Evolutionary conservation across 2,797 vertebrate genomes (phyloP), one percentile per base, ranked within the genome.

Genomic region (Phoebastria nigripes): DNA sequence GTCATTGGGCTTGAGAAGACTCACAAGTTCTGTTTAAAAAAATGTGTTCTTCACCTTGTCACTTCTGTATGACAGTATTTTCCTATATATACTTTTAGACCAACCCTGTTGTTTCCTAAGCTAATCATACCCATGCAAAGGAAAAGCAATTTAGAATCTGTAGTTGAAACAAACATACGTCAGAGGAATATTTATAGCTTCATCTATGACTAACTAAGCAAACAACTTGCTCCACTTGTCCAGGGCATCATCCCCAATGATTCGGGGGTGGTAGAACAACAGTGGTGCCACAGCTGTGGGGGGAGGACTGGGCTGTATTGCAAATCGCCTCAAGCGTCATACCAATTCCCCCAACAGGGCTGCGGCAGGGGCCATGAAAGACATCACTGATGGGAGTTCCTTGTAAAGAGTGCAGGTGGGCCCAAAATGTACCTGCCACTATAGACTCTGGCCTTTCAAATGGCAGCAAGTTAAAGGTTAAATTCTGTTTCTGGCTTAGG

Each of bases 281-380:
- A 24, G 12, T 9, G 18, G 8, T 47, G 18, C 51, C 1, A 0
- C 41, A 37, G 54, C 25, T 47, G 20, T 22, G 6, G n/a, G 39
- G 16, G 58, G 41, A 87, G 35, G 19, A 79, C 17, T 13, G 22
- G 56, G 16, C 24, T 90, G 15, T 9, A 2, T 0, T 62, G n/a
- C 2, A 1, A 55, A 35, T 52, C 0, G 0, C 44, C 37, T 65
- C 52, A 24, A 71, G 10, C 41, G 35, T 21, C 39, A 9, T 2
- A 31, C 9, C 6, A 14, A 3, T 18, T 72, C 16, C 37, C 39
- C 59, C 55, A 63, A 55, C 6, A 80, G 13, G 15, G 25, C 7
- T 55, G 11, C 1, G 2, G 20, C 49, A 82, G 22, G 8, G 6
- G 6, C 12, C 18, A 7, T 4, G 28, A 69, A 66, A 63, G 15